Conservation (phyloP, 2,113 vertebrate genomes). For the Clarias batrachus region DNA sequence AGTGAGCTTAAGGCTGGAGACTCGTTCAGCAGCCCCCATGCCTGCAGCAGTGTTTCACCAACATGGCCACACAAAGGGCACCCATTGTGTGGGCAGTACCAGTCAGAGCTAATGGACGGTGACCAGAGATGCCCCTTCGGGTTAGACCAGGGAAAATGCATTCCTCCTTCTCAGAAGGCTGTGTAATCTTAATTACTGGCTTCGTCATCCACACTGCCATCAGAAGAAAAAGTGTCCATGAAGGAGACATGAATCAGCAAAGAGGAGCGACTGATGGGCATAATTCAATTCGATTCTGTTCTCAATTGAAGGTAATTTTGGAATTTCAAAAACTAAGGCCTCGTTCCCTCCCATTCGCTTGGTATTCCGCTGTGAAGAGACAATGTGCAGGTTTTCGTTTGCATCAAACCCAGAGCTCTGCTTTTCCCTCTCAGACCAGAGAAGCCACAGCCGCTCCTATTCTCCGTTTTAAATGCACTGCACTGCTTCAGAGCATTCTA, state of each 20-base stretch:
- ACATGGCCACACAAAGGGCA: slow-evolving; percentile 67
- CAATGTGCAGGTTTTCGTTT: slow-evolving; percentile 60
- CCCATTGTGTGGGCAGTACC: slow-evolving; percentile 72
- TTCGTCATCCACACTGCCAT: slow-evolving; percentile 11
- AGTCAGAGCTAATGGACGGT: slow-evolving; percentile 71
- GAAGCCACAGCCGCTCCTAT: slow-evolving; percentile 52
- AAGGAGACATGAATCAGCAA: slow-evolving; percentile 12
- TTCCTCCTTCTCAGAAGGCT: slow-evolving; percentile 48
- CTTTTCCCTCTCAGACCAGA: slow-evolving; percentile 39
- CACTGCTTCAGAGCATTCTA: slow-evolving; percentile 42
- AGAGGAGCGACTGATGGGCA: background rate
- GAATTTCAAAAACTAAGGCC: background rate
- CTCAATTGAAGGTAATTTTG: background rate
- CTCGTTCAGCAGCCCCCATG: slow-evolving; percentile 45
- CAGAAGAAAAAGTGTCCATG: slow-evolving; percentile 32
- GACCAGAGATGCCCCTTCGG: slow-evolving; percentile 60
- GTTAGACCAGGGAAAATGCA: slow-evolving; percentile 22
- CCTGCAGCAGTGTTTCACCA: slow-evolving; percentile 71
- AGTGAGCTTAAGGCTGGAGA: slow-evolving; percentile 68
- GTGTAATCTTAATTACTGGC: slow-evolving; percentile 37
- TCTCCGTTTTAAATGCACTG: slow-evolving; percentile 43
- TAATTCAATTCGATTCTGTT: background rate
- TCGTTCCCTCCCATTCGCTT: slow-evolving; percentile 29
- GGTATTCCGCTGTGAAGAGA: slow-evolving; percentile 65
- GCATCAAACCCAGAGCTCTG: slow-evolving; percentile 46